Conservation (phyloP, 2,888 invertebrate species). For the Strigamia maritima region DNA sequence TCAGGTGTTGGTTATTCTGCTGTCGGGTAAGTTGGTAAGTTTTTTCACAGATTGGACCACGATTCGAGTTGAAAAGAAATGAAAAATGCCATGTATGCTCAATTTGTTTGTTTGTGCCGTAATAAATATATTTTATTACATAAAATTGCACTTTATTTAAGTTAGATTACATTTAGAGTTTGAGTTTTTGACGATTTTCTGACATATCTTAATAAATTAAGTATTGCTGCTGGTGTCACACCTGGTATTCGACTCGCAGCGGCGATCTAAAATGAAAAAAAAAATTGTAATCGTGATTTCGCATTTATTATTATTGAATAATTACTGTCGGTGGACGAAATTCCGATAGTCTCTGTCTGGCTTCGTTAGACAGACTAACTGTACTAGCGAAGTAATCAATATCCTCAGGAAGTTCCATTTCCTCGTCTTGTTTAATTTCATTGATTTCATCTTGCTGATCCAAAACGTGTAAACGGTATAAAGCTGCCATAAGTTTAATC, state of each 20-base stretch:
- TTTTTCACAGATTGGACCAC: too few species aligned
- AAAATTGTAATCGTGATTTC: neutral
- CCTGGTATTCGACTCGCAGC: conserved; percentile 22
- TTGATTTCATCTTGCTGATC: conserved; percentile 38
- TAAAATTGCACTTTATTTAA: neutral
- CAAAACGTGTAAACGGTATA: conserved; percentile 33
- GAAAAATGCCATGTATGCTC: too few species aligned
- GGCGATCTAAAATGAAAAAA: neutral
- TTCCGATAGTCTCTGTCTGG: neutral
- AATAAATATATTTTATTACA: neutral
- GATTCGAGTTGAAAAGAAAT: too few species aligned
- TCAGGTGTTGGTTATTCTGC: too few species aligned
- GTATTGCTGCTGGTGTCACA: conserved; percentile 10
- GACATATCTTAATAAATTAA: neutral
- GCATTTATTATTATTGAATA: neutral
- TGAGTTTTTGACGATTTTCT: neutral
- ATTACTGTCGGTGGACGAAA: neutral
- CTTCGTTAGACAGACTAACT: neutral
- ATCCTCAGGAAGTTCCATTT: conserved; percentile 37
- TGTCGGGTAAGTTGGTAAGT: too few species aligned
- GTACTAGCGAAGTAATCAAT: conserved; percentile 37
- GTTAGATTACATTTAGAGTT: neutral
- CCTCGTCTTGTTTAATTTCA: conserved; percentile 39
- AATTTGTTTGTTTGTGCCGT: neutral
- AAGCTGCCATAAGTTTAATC: too few species aligned